These are phyloP conservation scores for Sisor rabdophorus DNA, from an alignment of 2,113 vertebrate species.

Conservation along the genomic window DNA sequence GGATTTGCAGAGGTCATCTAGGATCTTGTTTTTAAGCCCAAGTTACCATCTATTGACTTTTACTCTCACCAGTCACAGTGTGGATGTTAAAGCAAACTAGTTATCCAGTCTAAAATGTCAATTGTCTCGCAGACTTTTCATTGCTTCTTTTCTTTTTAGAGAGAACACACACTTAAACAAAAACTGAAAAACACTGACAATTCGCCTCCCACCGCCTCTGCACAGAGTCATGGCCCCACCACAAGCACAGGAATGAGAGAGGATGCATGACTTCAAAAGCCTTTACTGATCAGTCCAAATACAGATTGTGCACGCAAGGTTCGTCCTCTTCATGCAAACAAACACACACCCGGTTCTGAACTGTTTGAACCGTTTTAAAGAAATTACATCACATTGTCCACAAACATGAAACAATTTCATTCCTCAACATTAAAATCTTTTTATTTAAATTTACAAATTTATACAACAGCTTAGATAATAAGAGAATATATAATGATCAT, in stretches of 20 bases:
- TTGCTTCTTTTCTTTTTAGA: conserved; percentile 56
- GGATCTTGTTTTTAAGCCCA: conserved; percentile 57
- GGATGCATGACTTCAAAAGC: conserved; percentile 56
- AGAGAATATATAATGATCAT: not conserved
- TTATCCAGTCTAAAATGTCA: conserved; percentile 69
- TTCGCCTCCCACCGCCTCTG: conserved; percentile 54
- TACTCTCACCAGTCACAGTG: conserved; percentile 53
- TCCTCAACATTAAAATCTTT: not conserved
- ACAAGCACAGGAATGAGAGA: conserved; percentile 55
- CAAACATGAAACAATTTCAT: not conserved
- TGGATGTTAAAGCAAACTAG: conserved; percentile 68
- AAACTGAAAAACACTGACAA: conserved; percentile 43
- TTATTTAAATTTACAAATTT: not conserved
- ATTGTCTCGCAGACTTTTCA: conserved; percentile 57
- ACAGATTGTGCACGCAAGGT: conserved; percentile 35
- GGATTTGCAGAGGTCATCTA: conserved; percentile 60
- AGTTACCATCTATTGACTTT: conserved; percentile 63
- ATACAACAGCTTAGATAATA: not conserved
- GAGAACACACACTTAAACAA: conserved; percentile 40
- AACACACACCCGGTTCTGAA: not conserved
- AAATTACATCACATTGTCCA: not conserved
- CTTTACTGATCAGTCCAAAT: conserved; percentile 49
- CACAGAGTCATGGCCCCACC: conserved; percentile 58
- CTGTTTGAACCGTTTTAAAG: not conserved
- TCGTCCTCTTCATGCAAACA: conserved; percentile 16